A percentile compares a stretch with the other conserved stretches of the same genome.
These are phyloP conservation scores for Pimpla rufipes DNA, from an alignment of 2,888 invertebrate genomes.

Conservation along the genomic window DNA sequence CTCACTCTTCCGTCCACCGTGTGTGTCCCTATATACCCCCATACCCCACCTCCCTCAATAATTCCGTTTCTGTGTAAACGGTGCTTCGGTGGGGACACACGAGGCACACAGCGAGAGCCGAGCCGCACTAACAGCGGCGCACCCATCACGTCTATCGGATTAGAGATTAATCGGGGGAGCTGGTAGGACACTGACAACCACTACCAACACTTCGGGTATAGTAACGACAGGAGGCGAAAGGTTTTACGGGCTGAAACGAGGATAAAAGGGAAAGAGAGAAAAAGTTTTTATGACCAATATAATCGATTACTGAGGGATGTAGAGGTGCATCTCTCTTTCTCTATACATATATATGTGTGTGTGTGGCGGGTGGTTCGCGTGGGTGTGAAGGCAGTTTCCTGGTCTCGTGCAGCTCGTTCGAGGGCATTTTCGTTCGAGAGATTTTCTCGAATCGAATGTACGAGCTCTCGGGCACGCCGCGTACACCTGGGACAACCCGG, in stretches of 20 bases:
- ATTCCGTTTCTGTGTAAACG: slow-evolving; percentile 27
- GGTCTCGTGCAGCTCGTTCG: slow-evolving; percentile 60
- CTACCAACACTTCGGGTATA: slow-evolving; percentile 29
- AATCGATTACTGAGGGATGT: slow-evolving; percentile 43
- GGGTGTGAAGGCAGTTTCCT: slow-evolving; percentile 47
- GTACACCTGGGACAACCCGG: slow-evolving; percentile 67
- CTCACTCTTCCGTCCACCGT: slow-evolving; percentile 9
- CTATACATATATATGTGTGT: neutral
- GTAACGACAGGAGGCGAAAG: slow-evolving; percentile 22
- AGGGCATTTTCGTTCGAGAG: slow-evolving; percentile 62
- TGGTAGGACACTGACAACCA: slow-evolving; percentile 60
- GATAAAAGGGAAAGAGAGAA: slow-evolving; percentile 24
- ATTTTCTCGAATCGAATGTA: slow-evolving; percentile 67
- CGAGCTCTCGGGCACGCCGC: slow-evolving; percentile 63
- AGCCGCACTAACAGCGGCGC: slow-evolving; percentile 27
- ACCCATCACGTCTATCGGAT: slow-evolving; percentile 54
- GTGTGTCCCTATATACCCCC: neutral
- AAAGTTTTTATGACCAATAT: slow-evolving; percentile 58
- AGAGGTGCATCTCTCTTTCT: neutral
- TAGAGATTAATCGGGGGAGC: slow-evolving; percentile 59
- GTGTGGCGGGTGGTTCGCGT: slow-evolving; percentile 4
- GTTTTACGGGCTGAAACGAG: slow-evolving; percentile 34
- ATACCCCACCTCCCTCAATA: slow-evolving; percentile 4
- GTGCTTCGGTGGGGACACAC: slow-evolving; percentile 17
- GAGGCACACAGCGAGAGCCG: slow-evolving; percentile 20